Percentiles rank a stretch among this genome's conserved stretches.
Evolutionary conservation across 2,113 vertebrate species (phyloP).

Genomic region (Tympanuchus pallidicinctus): DNA sequence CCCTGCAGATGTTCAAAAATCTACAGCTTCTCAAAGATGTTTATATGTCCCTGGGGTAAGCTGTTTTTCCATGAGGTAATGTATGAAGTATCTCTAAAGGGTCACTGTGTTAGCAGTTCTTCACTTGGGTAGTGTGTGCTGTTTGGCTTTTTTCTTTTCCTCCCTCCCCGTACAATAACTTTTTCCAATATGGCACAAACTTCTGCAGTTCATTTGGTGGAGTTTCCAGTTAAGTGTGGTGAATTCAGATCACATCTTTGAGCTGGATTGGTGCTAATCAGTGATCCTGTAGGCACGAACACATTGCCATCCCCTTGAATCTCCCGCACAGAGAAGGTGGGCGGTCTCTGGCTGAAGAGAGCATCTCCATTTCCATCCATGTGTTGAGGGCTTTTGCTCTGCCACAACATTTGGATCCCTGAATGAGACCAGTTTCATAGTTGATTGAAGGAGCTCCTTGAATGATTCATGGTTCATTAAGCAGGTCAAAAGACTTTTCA

Average conservation of each 20-base stretch:
- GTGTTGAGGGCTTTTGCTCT: fast-evolving
- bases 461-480: not conserved
- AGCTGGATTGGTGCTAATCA: not conserved
- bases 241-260: not conserved
- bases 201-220: not conserved
- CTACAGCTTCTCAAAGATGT: conserved; percentile 11
- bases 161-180: not conserved
- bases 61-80: conserved; percentile 1
- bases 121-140: fast-evolving
- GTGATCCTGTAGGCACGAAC: fast-evolving
- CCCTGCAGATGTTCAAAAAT: conserved; percentile 54
- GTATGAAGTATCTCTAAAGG: conserved; percentile 12
- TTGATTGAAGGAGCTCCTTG: not conserved
- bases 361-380: not conserved
- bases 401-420: fast-evolving
- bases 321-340: fast-evolving
- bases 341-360: fast-evolving
- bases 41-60: conserved; percentile 6
- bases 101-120: not conserved
- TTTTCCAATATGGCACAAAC: not conserved
- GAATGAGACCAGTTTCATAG: fast-evolving
- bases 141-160: not conserved
- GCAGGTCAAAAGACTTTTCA: not conserved
- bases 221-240: not conserved
- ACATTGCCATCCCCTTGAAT: fast-evolving